Base-by-base conservation (phyloP, 2,888 invertebrate genomes). In the Sceliomorpha sp. region DNA sequence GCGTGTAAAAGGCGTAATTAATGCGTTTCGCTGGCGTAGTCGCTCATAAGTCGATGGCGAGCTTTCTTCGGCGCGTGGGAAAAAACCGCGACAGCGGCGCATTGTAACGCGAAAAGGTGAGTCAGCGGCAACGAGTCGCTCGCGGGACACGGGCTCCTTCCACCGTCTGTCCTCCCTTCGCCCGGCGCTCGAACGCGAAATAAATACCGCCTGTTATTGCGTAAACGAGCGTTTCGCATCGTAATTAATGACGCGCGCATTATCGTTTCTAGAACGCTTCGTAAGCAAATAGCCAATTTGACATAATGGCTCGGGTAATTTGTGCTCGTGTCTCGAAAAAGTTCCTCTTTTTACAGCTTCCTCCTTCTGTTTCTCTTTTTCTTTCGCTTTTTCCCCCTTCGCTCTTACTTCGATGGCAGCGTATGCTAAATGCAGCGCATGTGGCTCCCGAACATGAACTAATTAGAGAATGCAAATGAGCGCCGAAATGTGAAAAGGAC, bases 171-270 rank as follows among this genome's bases (percentile, higher is more conserved):
- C 5, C 3, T 20, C n/a, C n/a, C 20, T 20, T 20, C 20, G 3
- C 5, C 5, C 5, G 5, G 5, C 2, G 5, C 20, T 20, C 20
- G 20, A 20, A 20, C 3, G 20, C 2, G 20, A 20, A 20, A 20
- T 20, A 20, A 20, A 20, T 20, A 5, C 20, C 2, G 20, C 20
- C 20, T 20, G 20, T 20, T 20, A 20, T 58, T 64, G 56, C 64
- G 58, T 42, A 64, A 64, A 37, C 36, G 39, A 39, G 17, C 20
- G 10, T 39, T 36, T 55, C 15, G 27, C 17, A 34, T 39, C 32
- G 44, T 50, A 63, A 63, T 63, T 63, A 53, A 53, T 32, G 31
- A 29, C 50, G 26, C 12, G 34, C 9, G n/a, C 13, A 39, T 26
- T 40, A 29, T 51, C 39, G 17, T 20, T 17, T 39, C 17, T 39